Percentiles rank a stretch among this genome's conserved stretches.
phyloP scores from a whole-genome alignment of 2,113 vertebrate species.

The Sinocyclocheilus anophthalmus region DNA sequence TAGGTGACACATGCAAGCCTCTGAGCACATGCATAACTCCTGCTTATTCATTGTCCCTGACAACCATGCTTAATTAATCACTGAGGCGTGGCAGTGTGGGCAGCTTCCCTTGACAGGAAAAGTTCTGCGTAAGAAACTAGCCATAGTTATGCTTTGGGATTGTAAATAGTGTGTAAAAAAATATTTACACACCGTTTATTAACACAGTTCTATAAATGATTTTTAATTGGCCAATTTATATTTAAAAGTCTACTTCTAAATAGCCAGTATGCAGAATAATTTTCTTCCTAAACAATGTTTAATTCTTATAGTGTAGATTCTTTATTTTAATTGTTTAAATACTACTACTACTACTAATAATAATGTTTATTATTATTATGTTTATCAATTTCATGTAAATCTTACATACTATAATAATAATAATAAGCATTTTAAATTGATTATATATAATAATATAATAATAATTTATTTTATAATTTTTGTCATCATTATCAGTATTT shows the following conservation, averaged over 20 bases:
- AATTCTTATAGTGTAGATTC: background rate
- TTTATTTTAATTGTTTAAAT: background rate
- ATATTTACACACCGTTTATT: background rate
- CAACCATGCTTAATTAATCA: conserved; percentile 55
- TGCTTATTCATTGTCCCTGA: conserved; percentile 52
- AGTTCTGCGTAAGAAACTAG: conserved; percentile 21
- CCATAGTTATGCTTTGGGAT: background rate
- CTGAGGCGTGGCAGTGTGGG: conserved; percentile 27
- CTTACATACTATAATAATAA: background rate
- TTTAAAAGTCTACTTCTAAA: background rate
- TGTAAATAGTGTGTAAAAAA: background rate
- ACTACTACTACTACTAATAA: background rate
- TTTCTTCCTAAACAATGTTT: background rate
- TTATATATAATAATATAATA: background rate
- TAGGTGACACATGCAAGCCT: conserved; percentile 57
- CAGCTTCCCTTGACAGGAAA: conserved; percentile 33
- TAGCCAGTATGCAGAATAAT: background rate
- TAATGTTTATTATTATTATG: background rate
- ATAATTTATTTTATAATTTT: background rate
- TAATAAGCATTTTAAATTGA: background rate
- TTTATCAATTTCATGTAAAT: background rate
- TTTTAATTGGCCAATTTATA: background rate
- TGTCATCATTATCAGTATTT: too few species aligned
- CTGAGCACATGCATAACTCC: conserved; percentile 44
- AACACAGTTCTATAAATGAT: background rate